These are phyloP conservation scores for Iguana delicatissima DNA, from an alignment of 2,797 vertebrate genomes.

Conservation along the genomic window DNA sequence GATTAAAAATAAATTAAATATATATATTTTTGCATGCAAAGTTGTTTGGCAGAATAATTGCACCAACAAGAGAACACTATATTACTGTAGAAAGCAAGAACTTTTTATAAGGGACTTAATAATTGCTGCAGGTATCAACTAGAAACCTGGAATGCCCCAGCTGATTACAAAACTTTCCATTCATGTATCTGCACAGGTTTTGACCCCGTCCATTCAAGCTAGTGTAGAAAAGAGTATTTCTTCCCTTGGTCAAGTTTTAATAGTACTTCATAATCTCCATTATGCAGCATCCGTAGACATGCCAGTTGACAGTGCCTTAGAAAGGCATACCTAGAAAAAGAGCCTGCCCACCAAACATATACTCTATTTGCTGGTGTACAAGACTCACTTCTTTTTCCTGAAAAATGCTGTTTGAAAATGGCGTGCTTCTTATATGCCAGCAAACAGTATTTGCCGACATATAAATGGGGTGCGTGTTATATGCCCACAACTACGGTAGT, in stretches of 20 bases:
- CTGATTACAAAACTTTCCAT: neutral
- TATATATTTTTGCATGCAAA: constrained; percentile 72
- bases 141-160: neutral
- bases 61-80: constrained; percentile 47
- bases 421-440: too few species aligned
- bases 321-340: neutral
- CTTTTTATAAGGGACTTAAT: neutral
- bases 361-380: too few species aligned
- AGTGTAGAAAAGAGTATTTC: neutral
- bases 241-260: neutral
- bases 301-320: neutral
- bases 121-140: neutral
- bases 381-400: too few species aligned
- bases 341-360: neutral
- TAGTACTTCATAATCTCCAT: neutral
- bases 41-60: constrained; percentile 34
- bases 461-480: too few species aligned
- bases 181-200: neutral
- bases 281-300: neutral
- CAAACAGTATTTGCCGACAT: too few species aligned
- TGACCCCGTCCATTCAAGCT: neutral
- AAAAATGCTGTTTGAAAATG: too few species aligned
- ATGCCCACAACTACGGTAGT: too few species aligned
- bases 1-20: constrained; percentile 70
- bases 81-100: constrained; percentile 24